phyloP scores from a whole-genome alignment of 35 echinoderm and acorn worm genomes.

The Eucidaris tribuloides region DNA sequence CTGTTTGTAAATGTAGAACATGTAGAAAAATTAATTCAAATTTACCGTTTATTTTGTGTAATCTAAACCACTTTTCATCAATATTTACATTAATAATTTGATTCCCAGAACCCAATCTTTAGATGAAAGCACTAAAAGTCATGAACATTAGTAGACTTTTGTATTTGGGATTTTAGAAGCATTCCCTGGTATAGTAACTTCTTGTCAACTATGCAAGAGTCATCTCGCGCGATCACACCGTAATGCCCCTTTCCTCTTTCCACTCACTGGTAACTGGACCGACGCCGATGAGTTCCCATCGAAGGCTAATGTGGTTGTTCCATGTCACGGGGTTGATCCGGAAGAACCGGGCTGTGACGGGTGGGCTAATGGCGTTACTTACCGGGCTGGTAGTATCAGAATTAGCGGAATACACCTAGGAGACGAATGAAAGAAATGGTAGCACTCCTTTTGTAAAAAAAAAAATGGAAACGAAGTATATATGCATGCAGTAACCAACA shows the following conservation, averaged over 20 bases:
- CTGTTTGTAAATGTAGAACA: no score
- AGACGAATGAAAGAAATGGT: no score
- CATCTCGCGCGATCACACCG: no score
- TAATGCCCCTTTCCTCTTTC: no score
- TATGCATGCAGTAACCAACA: no score
- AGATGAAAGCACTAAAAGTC: neutral
- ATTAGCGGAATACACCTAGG: constrained; percentile 13
- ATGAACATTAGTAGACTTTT: neutral
- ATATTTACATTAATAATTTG: neutral
- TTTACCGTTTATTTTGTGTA: no score
- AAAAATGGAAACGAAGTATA: no score
- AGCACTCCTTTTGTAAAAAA: no score
- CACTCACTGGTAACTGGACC: constrained; percentile 1
- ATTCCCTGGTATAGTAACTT: neutral
- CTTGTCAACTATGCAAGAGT: no score
- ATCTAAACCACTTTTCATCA: no score
- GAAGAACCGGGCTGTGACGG: constrained; percentile 26
- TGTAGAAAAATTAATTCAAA: no score
- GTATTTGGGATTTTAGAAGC: neutral
- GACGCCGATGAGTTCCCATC: constrained; percentile 24
- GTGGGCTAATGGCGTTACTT: neutral
- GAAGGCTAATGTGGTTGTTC: constrained; percentile 39
- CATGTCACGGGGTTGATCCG: constrained; percentile 12
- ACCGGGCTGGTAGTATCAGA: neutral
- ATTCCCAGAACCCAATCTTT: neutral